These are phyloP conservation scores for Cichladusa arquata DNA, from an alignment of 2,113 vertebrate species.

Conservation along the genomic window DNA sequence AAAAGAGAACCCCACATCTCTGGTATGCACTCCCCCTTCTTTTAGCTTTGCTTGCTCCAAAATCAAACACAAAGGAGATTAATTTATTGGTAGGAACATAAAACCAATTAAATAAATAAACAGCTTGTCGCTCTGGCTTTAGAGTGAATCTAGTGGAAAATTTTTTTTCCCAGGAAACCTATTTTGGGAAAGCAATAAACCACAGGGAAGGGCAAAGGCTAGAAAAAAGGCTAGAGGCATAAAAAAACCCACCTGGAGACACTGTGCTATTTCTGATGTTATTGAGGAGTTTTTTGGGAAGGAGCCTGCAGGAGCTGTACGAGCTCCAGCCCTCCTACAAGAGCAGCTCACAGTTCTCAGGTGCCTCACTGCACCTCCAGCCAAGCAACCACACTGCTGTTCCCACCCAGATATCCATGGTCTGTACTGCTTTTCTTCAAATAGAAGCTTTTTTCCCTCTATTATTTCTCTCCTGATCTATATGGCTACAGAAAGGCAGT, in stretches of 20 bases:
- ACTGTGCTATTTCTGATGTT: not conserved
- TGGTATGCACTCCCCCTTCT: not conserved
- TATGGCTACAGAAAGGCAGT: not conserved
- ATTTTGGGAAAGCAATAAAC: constrained; percentile 47
- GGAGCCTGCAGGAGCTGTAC: not conserved
- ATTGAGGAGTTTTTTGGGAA: not conserved
- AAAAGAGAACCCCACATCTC: not conserved
- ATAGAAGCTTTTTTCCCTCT: not conserved
- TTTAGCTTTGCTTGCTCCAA: not conserved
- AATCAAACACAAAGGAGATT: constrained; percentile 1
- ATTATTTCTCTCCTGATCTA: not conserved
- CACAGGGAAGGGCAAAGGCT: not conserved
- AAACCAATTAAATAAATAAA: constrained; percentile 54
- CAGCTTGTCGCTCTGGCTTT: not conserved
- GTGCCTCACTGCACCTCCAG: not conserved
- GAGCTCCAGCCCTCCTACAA: not conserved
- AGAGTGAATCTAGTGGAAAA: not conserved
- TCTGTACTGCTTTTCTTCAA: not conserved
- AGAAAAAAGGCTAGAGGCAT: not conserved
- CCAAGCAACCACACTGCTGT: not conserved
- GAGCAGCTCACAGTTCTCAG: not conserved
- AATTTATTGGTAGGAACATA: constrained; percentile 10
- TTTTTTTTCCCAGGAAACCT: constrained; percentile 25
- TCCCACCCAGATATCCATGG: not conserved
- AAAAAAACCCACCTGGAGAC: not conserved